Evolutionary conservation across 2,113 vertebrate species (phyloP).

Genomic region (Lota lota): DNA sequence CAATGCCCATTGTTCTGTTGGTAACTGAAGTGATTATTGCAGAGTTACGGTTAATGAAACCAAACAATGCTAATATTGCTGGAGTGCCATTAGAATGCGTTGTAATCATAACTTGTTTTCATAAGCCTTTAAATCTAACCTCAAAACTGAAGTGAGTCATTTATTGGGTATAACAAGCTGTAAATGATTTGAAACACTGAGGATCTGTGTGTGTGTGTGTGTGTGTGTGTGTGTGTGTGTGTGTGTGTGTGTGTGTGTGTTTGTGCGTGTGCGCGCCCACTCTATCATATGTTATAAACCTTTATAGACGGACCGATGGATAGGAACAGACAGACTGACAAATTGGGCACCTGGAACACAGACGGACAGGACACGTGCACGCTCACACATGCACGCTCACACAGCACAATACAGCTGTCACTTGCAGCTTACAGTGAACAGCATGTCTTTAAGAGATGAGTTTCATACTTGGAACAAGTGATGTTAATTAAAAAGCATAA

Average conservation of each 20-base stretch:
- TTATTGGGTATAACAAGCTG: slow-evolving; percentile 42
- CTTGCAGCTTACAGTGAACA: too few species aligned
- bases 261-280: slow-evolving; percentile 27
- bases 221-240: background rate
- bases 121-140: slow-evolving; percentile 27
- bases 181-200: slow-evolving; percentile 29
- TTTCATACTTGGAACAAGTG: too few species aligned
- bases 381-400: background rate
- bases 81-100: background rate
- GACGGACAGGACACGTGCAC: background rate
- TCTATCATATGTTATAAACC: slow-evolving; percentile 24
- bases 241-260: slow-evolving; percentile 8
- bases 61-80: background rate
- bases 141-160: slow-evolving; percentile 29
- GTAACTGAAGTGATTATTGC: background rate
- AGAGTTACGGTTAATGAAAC: background rate
- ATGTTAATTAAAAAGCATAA: too few species aligned
- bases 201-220: background rate
- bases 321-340: slow-evolving; percentile 20
- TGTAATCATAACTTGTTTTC: slow-evolving; percentile 9
- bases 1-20: background rate
- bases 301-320: slow-evolving; percentile 42
- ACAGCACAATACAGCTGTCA: background rate
- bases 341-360: slow-evolving; percentile 34
- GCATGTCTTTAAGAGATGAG: too few species aligned